Evolutionary conservation across 2,113 vertebrate species (phyloP), one percentile per base, ranked within the genome.

Genomic region (Balaenoptera acutorostrata): DNA sequence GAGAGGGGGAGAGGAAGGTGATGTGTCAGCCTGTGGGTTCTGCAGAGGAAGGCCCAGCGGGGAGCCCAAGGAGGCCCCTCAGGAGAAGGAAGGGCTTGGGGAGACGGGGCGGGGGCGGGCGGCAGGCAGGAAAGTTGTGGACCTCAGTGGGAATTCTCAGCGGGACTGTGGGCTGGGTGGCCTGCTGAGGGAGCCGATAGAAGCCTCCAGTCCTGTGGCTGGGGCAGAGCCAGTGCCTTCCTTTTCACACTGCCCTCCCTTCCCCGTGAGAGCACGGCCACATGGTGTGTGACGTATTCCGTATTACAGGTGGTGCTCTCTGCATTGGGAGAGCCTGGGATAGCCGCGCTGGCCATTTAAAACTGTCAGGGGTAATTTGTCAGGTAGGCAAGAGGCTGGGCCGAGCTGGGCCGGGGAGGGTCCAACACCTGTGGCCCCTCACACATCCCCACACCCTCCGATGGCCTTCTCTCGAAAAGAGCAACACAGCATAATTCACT

Each of bases 211-310:
- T 11, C 59, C 52, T 15, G 0, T 52, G 61, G 1, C 63, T 31
- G 23, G 49, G 0, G 6, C 0, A 0, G 57, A 29, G 86, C 44
- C n/a, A 3, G 44, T 1, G 8, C 41, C 18, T 52, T 75, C 18
- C 46, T 66, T 8, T 27, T 4, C 78, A 2, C 20, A 0, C 25
- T 3, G 59, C 39, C 1, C 9, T 14, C 0, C 25, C 68, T 20
- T 8, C 10, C 20, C 31, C 4, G 0, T 2, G 3, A n/a, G 46
- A 39, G 0, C 18, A 0, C 1, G 23, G 77, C 95, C n/a, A 2
- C 1, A 0, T 15, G 49, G 72, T 2, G 12, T 25, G 39, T 3
- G 2, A 0, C 33, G 33, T 11, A 3, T 33, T 10, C 87, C 10
- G 2, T 31, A 8, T 29, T 33, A 0, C 3, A 3, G 72, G 68